Base-by-base conservation (phyloP, 2,113 vertebrate species). In the Myocastor coypus region DNA sequence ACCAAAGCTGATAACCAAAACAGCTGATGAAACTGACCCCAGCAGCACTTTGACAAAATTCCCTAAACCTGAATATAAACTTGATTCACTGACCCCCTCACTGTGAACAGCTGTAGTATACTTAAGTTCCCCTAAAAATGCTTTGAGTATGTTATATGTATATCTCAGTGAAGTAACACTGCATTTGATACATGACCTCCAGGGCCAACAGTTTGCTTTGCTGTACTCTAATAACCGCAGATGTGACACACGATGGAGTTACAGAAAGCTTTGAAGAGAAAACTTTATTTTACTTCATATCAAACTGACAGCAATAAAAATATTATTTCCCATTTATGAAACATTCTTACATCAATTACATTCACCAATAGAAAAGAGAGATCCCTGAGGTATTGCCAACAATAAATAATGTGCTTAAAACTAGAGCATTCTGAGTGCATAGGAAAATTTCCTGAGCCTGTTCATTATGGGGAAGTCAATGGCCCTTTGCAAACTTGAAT, bases 341-440 rank as follows among this genome's bases (percentile, higher is more conserved):
- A 96, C 63, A 91, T 11, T 20, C 94, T 92, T 88, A 95, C 20
- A 96, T 81, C 92, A 73, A 73, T 73, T 81, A 69, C 61, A 92
- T n/a, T 83, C 63, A 92, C 19, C 12, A 34, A 91, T 26, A 96
- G 71, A 96, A 93, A 94, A 77, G 3, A 52, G 30, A 96, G 80
- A 97, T 95, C 92, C 94, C 94, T 96, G 87, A 97, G 92, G 68
- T 94, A 80, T 8, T 91, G 63, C 78, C 57, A 93, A 93, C 50
- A 96, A 97, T 97, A 98, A 98, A 97, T 97, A 98, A 97, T 90
- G 88, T 69, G 81, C 28, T 83, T 68, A 87, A 87, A 91, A 64
- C 93, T 2, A 95, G 46, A 92, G 52, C 89, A 66, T 77, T 75
- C 84, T 37, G 71, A 93, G 73, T 92, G 86, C 1, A 7, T 92